phyloP scores from a whole-genome alignment of 2,888 invertebrate species.

The Lampropteryx suffumata region DNA sequence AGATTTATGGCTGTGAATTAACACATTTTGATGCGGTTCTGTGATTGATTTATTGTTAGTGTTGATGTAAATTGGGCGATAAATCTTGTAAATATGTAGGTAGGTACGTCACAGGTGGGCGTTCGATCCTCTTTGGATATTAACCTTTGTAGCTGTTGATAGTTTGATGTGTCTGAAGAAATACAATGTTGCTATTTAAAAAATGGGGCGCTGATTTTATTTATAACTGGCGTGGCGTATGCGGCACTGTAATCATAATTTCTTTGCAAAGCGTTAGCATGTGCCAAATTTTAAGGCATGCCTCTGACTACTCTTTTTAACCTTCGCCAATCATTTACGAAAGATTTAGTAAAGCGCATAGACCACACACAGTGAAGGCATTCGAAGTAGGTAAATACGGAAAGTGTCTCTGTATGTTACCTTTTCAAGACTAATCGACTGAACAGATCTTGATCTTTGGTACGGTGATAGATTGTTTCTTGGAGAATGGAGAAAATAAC shows the following conservation, averaged over 20 bases:
- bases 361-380: no score
- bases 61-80: constrained; percentile 62
- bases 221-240: not conserved
- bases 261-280: no score
- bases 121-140: constrained; percentile 33
- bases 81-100: constrained; percentile 49
- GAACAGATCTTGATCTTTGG: no score
- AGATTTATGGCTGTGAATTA: constrained; percentile 72
- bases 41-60: constrained; percentile 75
- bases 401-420: no score
- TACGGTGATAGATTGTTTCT: no score
- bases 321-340: no score
- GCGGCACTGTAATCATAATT: not conserved
- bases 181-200: constrained; percentile 22
- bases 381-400: no score
- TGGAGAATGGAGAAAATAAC: no score
- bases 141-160: constrained; percentile 41
- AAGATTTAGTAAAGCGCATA: no score
- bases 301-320: no score
- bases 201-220: constrained; percentile 14
- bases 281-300: no score
- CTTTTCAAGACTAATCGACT: no score
- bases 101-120: constrained; percentile 63
- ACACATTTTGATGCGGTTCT: constrained; percentile 62
- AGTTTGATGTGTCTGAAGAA: constrained; percentile 38